phyloP scores from a whole-genome alignment of 2,113 vertebrate genomes.

The Taxidea taxus region DNA sequence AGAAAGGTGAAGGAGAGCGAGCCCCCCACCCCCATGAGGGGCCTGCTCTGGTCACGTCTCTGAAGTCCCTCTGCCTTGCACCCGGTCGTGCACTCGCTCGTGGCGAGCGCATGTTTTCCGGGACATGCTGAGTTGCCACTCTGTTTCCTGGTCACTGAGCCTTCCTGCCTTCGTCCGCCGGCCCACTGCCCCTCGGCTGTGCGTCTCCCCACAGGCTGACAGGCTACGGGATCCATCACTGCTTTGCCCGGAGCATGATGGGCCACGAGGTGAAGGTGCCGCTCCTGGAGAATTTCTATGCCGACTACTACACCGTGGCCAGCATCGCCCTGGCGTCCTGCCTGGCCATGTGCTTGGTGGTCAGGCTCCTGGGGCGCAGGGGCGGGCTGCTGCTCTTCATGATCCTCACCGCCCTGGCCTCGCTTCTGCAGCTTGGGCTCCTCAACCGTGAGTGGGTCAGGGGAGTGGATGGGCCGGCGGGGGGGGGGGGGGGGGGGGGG shows the following conservation, averaged over 20 bases:
- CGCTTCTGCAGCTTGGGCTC: constrained; percentile 94
- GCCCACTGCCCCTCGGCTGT: not conserved
- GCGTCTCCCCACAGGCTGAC: constrained; percentile 86
- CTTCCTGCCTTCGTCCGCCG: not conserved
- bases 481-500: rapidly evolving
- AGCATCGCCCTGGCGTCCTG: constrained; percentile 94
- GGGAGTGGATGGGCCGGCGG: not conserved
- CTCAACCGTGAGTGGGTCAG: constrained; percentile 91
- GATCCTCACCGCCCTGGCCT: constrained; percentile 97
- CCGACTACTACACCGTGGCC: constrained; percentile 94
- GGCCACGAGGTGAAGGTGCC: constrained; percentile 90
- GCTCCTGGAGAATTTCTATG: constrained; percentile 93
- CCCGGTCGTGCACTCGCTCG: rapidly evolving
- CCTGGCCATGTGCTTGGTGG: constrained; percentile 92
- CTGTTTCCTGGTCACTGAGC: not conserved
- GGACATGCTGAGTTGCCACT: not conserved
- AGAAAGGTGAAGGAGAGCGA: not conserved
- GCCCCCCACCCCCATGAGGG: not conserved
- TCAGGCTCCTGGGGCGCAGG: constrained; percentile 92
- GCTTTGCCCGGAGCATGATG: constrained; percentile 97
- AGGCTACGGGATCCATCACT: constrained; percentile 97
- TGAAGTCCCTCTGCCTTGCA: not conserved
- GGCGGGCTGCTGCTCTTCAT: constrained; percentile 97
- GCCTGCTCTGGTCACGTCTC: not conserved
- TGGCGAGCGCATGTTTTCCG: not conserved